These are phyloP conservation scores for Trachelus stipa DNA, from an alignment of 2,888 invertebrate species.

Conservation along the genomic window DNA sequence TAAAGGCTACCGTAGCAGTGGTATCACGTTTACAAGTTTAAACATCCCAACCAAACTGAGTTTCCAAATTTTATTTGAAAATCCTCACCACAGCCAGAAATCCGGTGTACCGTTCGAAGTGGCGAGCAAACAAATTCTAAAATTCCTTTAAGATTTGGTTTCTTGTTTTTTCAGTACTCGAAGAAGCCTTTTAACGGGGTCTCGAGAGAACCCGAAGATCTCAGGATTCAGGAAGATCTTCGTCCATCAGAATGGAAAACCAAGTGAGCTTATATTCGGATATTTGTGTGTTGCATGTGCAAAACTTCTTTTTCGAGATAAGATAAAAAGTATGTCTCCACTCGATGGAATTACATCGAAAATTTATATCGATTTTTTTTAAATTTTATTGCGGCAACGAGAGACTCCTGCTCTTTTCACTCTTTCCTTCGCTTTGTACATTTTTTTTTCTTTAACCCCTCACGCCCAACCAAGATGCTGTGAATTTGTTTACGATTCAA, in stretches of 20 bases:
- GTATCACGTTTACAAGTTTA: neutral
- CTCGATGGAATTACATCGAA: neutral
- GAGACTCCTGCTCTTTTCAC: neutral
- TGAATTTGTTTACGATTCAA: slow-evolving; percentile 16
- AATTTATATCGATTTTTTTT: neutral
- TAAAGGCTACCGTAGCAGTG: neutral
- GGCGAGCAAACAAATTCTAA: neutral
- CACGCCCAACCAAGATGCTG: slow-evolving; percentile 6
- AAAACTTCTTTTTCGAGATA: neutral
- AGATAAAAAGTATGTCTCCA: neutral
- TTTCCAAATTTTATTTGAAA: neutral
- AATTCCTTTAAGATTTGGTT: neutral
- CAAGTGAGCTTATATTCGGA: neutral
- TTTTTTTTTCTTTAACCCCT: neutral
- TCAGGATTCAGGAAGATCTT: neutral
- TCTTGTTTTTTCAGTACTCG: neutral
- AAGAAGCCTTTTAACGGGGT: neutral
- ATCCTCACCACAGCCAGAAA: neutral
- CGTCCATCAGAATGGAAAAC: no score
- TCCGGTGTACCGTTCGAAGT: neutral
- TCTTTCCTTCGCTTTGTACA: neutral
- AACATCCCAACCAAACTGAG: neutral
- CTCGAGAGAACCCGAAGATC: neutral
- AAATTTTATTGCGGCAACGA: neutral
- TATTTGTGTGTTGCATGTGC: neutral